phyloP scores from a whole-genome alignment of 2,113 vertebrate species.

The Pelobates fuscus region DNA sequence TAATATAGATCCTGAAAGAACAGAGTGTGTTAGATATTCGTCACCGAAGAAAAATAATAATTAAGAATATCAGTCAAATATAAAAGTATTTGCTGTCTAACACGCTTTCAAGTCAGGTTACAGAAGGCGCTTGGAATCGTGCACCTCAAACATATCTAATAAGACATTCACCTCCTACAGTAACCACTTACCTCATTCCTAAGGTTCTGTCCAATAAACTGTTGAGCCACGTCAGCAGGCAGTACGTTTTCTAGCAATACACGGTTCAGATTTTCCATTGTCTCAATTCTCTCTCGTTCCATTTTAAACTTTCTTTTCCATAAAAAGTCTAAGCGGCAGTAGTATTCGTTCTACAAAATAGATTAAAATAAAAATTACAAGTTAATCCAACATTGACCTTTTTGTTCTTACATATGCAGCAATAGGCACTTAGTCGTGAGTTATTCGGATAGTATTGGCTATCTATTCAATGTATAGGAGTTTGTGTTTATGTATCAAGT shows the following conservation, averaged over 20 bases:
- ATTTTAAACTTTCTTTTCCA: slow-evolving; percentile 78
- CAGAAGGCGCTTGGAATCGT: too few species aligned
- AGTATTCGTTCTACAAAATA: slow-evolving; percentile 77
- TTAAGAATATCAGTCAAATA: too few species aligned
- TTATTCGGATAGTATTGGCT: too few species aligned
- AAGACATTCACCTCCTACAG: too few species aligned
- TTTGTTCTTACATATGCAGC: not conserved
- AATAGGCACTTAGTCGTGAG: too few species aligned
- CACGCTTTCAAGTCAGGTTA: too few species aligned
- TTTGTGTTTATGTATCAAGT: too few species aligned
- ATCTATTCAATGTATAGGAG: too few species aligned
- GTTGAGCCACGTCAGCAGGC: slow-evolving; percentile 77
- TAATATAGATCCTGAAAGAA: slow-evolving; percentile 83
- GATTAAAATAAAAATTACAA: not conserved
- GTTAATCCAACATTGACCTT: not conserved
- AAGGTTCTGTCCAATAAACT: slow-evolving; percentile 81
- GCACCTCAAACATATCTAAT: too few species aligned
- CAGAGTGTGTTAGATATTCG: not conserved
- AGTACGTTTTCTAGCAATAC: slow-evolving; percentile 87
- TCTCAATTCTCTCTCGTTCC: slow-evolving; percentile 83
- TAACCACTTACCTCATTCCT: slow-evolving; percentile 78
- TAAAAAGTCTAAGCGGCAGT: slow-evolving; percentile 83
- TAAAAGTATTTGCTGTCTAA: too few species aligned
- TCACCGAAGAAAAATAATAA: too few species aligned
- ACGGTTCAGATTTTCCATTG: slow-evolving; percentile 83